These are phyloP conservation scores for Aramus guarauna DNA, from an alignment of 2,113 vertebrate species.

Conservation along the genomic window DNA sequence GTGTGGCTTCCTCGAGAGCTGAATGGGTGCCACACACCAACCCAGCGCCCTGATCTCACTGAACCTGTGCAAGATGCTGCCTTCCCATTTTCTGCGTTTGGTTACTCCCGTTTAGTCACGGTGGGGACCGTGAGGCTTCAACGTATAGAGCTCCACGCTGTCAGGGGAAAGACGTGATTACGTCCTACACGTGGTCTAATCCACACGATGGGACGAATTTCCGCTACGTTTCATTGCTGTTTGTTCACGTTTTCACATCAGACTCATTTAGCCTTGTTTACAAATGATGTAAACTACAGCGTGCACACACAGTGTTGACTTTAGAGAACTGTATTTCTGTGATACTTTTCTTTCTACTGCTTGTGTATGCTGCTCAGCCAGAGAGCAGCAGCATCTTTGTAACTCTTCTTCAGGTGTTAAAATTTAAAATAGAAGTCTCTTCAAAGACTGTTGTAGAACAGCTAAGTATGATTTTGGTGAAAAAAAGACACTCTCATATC, in stretches of 20 bases:
- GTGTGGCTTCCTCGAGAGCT: rapidly evolving
- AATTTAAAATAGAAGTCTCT: constrained; percentile 28
- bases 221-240: rapidly evolving
- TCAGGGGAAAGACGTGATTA: rapidly evolving
- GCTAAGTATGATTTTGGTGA: background rate
- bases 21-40: background rate
- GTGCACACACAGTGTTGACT: rapidly evolving
- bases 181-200: rapidly evolving
- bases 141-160: rapidly evolving
- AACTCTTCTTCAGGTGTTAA: background rate
- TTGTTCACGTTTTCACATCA: background rate
- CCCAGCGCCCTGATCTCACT: background rate
- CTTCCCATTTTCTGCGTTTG: background rate
- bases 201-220: rapidly evolving
- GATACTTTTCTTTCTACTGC: background rate
- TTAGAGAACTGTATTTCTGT: background rate
- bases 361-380: background rate
- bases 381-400: background rate
- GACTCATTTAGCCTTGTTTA: background rate
- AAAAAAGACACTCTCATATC: background rate
- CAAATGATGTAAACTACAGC: background rate
- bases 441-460: background rate
- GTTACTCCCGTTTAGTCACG: rapidly evolving
- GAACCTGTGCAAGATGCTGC: background rate
- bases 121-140: background rate